These are phyloP conservation scores for Fragum fragum DNA, from an alignment of 2,888 invertebrate species.

Conservation along the genomic window DNA sequence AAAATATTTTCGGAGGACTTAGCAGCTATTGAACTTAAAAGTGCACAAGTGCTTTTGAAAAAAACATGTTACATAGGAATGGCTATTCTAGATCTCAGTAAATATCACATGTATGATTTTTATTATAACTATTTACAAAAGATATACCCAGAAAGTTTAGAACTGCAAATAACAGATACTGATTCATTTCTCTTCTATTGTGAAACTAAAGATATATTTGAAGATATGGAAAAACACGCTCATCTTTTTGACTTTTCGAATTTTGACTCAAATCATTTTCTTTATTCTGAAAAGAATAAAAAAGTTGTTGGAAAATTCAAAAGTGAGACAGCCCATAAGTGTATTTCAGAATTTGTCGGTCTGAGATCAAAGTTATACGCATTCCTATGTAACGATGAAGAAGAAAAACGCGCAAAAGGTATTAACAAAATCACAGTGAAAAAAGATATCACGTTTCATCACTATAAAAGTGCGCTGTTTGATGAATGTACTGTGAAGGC, in stretches of 20 bases:
- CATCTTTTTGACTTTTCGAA: constrained; percentile 63
- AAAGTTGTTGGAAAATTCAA: constrained; percentile 30
- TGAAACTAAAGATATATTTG: constrained; percentile 43
- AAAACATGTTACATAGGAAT: constrained; percentile 45
- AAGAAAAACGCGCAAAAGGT: constrained; percentile 58
- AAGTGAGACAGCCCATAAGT: neutral
- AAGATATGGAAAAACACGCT: too few species aligned
- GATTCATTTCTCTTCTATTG: constrained; percentile 37
- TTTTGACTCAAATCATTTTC: constrained; percentile 22
- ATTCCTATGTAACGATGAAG: constrained; percentile 11
- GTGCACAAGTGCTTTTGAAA: constrained; percentile 33
- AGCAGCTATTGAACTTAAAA: constrained; percentile 33
- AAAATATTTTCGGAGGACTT: constrained; percentile 46
- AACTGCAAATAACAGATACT: constrained; percentile 62
- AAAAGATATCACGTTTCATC: constrained; percentile 23
- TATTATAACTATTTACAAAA: constrained; percentile 73
- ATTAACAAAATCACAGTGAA: constrained; percentile 46
- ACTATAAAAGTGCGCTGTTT: constrained; percentile 34
- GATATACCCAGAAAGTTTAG: constrained; percentile 26
- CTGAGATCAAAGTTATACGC: constrained; percentile 29
- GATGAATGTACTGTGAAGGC: constrained; percentile 14
- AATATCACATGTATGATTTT: constrained; percentile 86
- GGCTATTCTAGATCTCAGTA: constrained; percentile 82
- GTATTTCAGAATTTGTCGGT: constrained; percentile 27
- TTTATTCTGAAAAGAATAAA: constrained; percentile 24